Evolutionary conservation across 2,888 invertebrate species (phyloP).

Genomic region (Chesias legatella): DNA sequence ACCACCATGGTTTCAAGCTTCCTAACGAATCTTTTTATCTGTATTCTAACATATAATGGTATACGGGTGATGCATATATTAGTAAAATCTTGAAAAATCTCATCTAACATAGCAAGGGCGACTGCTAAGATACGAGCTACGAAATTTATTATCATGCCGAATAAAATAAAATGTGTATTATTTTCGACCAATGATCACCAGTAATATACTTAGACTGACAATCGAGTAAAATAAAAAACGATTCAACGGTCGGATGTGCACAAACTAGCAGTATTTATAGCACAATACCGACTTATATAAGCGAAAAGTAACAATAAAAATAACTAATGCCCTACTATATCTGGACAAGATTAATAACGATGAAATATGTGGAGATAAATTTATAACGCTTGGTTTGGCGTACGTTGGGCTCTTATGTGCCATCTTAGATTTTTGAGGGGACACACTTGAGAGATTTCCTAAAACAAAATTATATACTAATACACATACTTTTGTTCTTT

Average conservation of each 20-base stretch:
- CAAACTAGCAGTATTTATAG: conserved; percentile 22
- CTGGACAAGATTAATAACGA: conserved; percentile 46
- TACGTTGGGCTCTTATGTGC: conserved; percentile 27
- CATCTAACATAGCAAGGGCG: too few relatives aligned
- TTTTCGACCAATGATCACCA: not conserved
- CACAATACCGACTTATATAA: conserved; percentile 27
- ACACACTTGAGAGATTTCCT: not conserved
- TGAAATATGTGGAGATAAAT: conserved; percentile 47
- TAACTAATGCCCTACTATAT: conserved; percentile 41
- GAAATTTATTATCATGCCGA: too few relatives aligned
- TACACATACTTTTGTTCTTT: too few relatives aligned
- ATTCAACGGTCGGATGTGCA: conserved; percentile 9
- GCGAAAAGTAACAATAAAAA: conserved; percentile 43
- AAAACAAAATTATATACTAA: too few relatives aligned
- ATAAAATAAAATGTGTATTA: conserved; percentile 10
- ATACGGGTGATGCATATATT: too few relatives aligned
- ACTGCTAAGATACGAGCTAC: too few relatives aligned
- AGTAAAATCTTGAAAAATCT: too few relatives aligned
- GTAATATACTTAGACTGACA: not conserved
- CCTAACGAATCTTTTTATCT: too few relatives aligned
- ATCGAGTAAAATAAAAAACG: conserved; percentile 8
- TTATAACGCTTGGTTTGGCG: conserved; percentile 47
- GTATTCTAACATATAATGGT: too few relatives aligned
- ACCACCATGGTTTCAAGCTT: too few relatives aligned
- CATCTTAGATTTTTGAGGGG: conserved; percentile 6